A percentile compares a stretch with the other conserved stretches of the same genome.
Evolutionary conservation across 2,113 vertebrate genomes (phyloP).

Genomic region (Dicaeum eximium): DNA sequence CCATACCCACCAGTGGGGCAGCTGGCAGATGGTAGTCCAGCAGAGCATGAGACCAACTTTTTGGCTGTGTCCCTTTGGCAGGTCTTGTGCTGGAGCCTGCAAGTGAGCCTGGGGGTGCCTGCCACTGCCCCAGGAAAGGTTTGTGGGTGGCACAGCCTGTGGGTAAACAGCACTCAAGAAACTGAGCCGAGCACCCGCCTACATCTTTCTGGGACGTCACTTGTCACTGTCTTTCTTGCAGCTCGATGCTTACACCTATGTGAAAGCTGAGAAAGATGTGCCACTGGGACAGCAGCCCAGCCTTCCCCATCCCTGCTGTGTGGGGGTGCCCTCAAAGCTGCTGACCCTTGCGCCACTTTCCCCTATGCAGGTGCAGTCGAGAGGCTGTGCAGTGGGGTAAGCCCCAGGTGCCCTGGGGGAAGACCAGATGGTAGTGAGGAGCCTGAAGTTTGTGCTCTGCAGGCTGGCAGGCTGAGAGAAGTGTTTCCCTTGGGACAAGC

Average conservation of each 20-base stretch:
- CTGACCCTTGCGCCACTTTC: neutral
- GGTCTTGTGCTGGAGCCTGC: neutral
- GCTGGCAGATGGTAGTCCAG: neutral
- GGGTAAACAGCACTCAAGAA: slow-evolving; percentile 44
- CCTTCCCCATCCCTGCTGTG: neutral
- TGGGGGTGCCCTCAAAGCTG: rapidly evolving
- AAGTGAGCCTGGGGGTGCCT: neutral
- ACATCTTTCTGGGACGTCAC: neutral
- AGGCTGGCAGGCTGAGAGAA: neutral
- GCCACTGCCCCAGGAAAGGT: neutral
- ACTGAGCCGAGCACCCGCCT: slow-evolving; percentile 4
- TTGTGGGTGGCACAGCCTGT: slow-evolving; percentile 30
- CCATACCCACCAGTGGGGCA: neutral
- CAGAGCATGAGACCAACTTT: neutral
- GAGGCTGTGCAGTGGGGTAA: neutral
- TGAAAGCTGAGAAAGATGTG: neutral
- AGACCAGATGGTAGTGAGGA: neutral
- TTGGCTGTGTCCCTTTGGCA: neutral
- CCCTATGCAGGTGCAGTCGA: neutral
- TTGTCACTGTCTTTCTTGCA: neutral
- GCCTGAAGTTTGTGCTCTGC: neutral
- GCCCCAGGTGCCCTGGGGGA: neutral
- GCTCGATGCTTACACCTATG: neutral
- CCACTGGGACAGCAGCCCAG: neutral
- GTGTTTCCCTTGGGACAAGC: neutral